Evolutionary conservation across 2,113 vertebrate species (phyloP).

Genomic region (Sinocyclocheilus maitianheensis): DNA sequence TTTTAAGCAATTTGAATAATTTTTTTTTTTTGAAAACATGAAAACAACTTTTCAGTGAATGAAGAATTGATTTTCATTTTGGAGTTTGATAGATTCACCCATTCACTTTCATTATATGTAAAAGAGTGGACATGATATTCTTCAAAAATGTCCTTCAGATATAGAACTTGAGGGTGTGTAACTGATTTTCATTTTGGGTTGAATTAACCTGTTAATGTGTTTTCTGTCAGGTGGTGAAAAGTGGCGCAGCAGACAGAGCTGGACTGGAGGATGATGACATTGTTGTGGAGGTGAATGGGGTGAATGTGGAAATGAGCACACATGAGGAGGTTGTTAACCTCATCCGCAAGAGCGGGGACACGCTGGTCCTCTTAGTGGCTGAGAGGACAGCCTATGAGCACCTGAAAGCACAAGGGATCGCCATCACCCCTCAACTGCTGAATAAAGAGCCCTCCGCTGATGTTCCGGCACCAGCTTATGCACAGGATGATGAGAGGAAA

Average conservation of each 20-base stretch:
- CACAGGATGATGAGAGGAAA: slow-evolving; percentile 19
- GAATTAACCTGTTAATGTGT: not conserved
- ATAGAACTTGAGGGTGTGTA: not conserved
- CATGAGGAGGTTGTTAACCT: slow-evolving; percentile 82
- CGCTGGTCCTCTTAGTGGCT: slow-evolving; percentile 82
- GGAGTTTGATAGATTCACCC: not conserved
- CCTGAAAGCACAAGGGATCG: slow-evolving; percentile 76
- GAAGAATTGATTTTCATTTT: not conserved
- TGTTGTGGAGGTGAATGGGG: slow-evolving; percentile 86
- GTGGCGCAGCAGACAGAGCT: slow-evolving; percentile 77
- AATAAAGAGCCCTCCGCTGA: slow-evolving; percentile 43
- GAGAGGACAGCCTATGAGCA: slow-evolving; percentile 75
- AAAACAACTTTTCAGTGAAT: no score
- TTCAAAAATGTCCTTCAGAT: not conserved
- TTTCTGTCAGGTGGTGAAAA: slow-evolving; percentile 77
- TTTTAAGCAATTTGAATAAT: not conserved
- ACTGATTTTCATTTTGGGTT: not conserved
- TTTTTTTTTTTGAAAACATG: no score
- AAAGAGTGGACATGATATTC: not conserved
- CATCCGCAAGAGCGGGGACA: slow-evolving; percentile 76
- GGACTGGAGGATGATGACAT: slow-evolving; percentile 83
- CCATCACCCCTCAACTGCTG: slow-evolving; percentile 73
- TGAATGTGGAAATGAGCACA: slow-evolving; percentile 77
- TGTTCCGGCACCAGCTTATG: slow-evolving; percentile 33
- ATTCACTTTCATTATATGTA: no score